Conservation (phyloP, 1,140 invertebrate species). For the Lordiphosa clarofinis region DNA sequence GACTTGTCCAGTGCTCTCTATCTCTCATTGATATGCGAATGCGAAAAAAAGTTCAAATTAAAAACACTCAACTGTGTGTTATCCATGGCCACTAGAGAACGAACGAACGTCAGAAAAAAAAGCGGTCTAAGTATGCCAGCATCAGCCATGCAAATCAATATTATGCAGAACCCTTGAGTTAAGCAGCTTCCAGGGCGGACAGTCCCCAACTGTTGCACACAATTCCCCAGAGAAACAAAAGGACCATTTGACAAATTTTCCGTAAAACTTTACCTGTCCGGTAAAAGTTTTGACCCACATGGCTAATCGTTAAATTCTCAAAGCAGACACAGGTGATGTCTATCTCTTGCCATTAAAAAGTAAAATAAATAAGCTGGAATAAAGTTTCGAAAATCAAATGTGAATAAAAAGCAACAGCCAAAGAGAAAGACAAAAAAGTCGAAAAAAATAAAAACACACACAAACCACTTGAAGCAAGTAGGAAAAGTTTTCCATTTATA, state of each 20-base stretch:
- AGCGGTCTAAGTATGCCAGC: conserved; percentile 6
- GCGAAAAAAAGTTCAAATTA: conserved; percentile 62
- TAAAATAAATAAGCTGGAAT: conserved; percentile 67
- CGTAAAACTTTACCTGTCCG: no score
- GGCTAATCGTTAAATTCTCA: conserved; percentile 59
- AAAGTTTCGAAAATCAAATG: conserved; percentile 62
- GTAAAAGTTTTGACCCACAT: conserved; percentile 59
- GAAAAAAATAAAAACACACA: conserved; percentile 17
- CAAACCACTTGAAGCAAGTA: conserved; percentile 71
- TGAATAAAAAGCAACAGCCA: conserved; percentile 44
- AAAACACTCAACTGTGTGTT: conserved; percentile 66
- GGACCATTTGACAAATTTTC: conserved; percentile 12
- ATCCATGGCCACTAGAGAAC: conserved; percentile 45
- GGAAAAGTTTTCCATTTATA: conserved; percentile 74
- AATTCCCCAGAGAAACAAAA: conserved; percentile 23
- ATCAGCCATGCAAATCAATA: conserved; percentile 52
- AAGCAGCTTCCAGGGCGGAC: not conserved
- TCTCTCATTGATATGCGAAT: conserved; percentile 40
- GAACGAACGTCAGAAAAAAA: conserved; percentile 16
- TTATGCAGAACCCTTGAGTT: conserved; percentile 34
- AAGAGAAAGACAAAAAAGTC: conserved; percentile 16
- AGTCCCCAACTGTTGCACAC: no score
- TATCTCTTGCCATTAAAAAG: conserved; percentile 61
- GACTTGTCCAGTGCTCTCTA: not conserved
- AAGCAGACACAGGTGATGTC: not conserved